Evolutionary conservation across 1,140 invertebrate species (phyloP).

Genomic region (Ceratosolen fusciceps): DNA sequence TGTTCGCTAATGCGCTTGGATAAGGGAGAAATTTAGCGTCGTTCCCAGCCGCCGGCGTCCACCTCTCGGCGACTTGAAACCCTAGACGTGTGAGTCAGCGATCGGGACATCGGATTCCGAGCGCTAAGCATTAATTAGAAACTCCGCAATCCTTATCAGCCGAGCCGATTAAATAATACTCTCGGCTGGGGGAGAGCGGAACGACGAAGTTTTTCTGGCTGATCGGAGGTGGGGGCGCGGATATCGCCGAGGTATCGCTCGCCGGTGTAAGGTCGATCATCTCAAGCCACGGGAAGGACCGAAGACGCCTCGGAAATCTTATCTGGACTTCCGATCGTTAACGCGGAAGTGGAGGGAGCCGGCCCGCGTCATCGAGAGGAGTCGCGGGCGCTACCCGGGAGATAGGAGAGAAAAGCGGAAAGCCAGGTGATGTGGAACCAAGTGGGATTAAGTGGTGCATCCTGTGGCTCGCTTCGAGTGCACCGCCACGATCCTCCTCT

Average conservation of each 20-base stretch:
- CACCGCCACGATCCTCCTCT: not conserved
- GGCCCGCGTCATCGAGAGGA: not conserved
- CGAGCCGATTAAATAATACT: not conserved
- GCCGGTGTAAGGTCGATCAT: not conserved
- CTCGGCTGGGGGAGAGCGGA: too few relatives aligned
- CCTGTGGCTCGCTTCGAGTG: slow-evolving; percentile 29
- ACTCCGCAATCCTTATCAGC: not conserved
- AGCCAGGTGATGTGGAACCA: slow-evolving; percentile 45
- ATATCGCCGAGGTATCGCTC: too few relatives aligned
- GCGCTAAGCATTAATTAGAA: slow-evolving; percentile 26
- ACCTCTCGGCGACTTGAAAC: too few relatives aligned
- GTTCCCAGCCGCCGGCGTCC: slow-evolving; percentile 11
- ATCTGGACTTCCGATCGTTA: slow-evolving; percentile 57
- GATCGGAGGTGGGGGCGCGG: too few relatives aligned
- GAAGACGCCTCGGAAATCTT: slow-evolving; percentile 64
- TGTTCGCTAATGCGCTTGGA: slow-evolving; percentile 42
- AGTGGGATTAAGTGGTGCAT: slow-evolving; percentile 46
- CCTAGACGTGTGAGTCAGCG: slow-evolving; percentile 34
- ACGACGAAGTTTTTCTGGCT: too few relatives aligned
- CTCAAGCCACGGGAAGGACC: too few relatives aligned
- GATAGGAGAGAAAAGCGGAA: slow-evolving; percentile 26
- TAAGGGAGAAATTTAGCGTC: slow-evolving; percentile 34
- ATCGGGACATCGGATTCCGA: slow-evolving; percentile 3
- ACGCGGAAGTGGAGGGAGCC: slow-evolving; percentile 38
- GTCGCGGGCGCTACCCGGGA: not conserved